Base-by-base conservation (phyloP, 2,113 vertebrate genomes). In the Paralichthys olivaceus region DNA sequence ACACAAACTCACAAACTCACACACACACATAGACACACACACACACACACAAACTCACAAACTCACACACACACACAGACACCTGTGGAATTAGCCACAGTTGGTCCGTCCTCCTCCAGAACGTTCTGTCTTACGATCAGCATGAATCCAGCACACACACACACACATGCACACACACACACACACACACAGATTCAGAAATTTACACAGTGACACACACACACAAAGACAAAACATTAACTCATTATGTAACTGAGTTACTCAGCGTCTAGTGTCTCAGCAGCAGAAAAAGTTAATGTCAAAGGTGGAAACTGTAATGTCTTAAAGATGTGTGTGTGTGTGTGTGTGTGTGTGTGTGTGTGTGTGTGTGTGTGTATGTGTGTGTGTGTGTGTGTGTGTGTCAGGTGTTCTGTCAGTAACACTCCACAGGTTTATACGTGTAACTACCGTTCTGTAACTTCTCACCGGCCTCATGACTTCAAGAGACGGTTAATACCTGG, bases 151-250 rank as follows among this genome's bases (percentile, higher is more conserved):
- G 4, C 57, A 59, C 28, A 34, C 57, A 20, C 17, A 59, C 47
- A 37, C 47, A 37, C 57, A 69, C 34, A 68, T 47, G 40, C 32
- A 69, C 53, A 59, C 15, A 7, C 15, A 25, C 54, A 26, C 68
- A 59, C 23, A 25, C 15, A 72, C 57, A 20, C 26, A 69, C 43
- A n/a, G n/a, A n/a, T 28, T 28, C 4, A 28, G 4, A 28, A 3
- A 28, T 0, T 4, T 28, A 28, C 28, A 28, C 28, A 28, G 4
- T 5, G 28, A 28, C 28, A 29, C 49, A 47, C 14, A 34, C 58
- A 67, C 22, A 45, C 37, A 69, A 4, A 75, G 57, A 84, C 77
- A 54, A 69, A 80, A 72, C 59, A 75, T 49, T 60, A 11, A 66
- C 17, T 75, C 14, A 49, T 83, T 88, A 65, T 57, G 45, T 59